Base-by-base conservation (phyloP, 1,140 invertebrate genomes). In the Drosophila tropicalis region DNA sequence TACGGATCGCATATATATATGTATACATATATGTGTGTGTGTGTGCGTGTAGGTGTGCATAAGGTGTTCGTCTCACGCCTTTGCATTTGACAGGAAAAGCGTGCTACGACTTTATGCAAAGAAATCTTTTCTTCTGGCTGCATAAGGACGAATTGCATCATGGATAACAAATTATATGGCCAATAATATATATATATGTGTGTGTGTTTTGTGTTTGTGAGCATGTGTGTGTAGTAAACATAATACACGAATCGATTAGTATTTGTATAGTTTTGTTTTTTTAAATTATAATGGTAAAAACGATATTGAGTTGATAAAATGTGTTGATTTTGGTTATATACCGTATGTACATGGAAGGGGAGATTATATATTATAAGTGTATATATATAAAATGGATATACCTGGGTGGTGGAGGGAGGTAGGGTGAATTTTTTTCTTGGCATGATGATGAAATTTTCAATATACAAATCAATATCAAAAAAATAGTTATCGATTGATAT, bases 211-310 rank as follows among this genome's bases (percentile, higher is more conserved):
- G 55, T 67, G 51, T 68, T 60, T 58, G 25, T 64, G 72, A 65
- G 74, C 67, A 55, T 69, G 70, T 66, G 63, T 54, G 51, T 79
- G 71, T 71, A 66, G 81, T 85, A 85, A 85, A 84, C 81, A 79
- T 70, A 84, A 83, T 76, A 86, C 82, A 90, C 77, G 87, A 90
- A 91, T 91, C 89, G 89, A 91, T 91, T 91, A 91, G 89, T 91
- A 91, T 89, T 78, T 80, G 62, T 72, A 67, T 34, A 39, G 76
- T 71, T 29, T n/a, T n/a, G n/a, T n/a, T n/a, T n/a, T n/a, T n/a
- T n/a, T n/a, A 69, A 62, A 75, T 29, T 6, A 82, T 44, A 63
- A 51, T 51, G 19, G 62, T 70, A 34, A 47, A 63, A 74, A 77
- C 56, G 34, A 71, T 66, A 51, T 63, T 1, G 44, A 64, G 19